Evolutionary conservation across 2,113 vertebrate species (phyloP).

Genomic region (Athene cunicularia): DNA sequence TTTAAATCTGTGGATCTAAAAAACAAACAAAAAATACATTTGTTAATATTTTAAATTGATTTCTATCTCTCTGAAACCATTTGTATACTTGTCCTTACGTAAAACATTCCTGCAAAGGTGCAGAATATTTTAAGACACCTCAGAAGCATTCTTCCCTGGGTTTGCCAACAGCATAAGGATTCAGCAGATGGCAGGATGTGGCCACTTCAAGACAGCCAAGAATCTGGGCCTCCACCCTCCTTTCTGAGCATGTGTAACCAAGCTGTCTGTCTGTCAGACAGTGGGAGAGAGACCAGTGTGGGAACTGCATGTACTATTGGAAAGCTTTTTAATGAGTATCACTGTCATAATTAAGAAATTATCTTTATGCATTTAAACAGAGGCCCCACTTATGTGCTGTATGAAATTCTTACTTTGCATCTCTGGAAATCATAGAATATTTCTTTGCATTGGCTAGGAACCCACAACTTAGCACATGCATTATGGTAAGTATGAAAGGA

Average conservation of each 20-base stretch:
- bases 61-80: neutral
- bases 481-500: conserved; percentile 51
- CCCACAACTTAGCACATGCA: conserved; percentile 42
- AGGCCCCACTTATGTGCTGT: neutral
- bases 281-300: conserved; percentile 65
- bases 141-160: neutral
- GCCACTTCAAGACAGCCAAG: conserved; percentile 70
- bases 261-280: conserved; percentile 67
- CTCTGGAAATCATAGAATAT: conserved; percentile 47
- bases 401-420: conserved; percentile 22
- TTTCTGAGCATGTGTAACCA: conserved; percentile 71
- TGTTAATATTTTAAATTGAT: neutral
- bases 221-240: conserved; percentile 54
- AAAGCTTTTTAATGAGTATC: conserved; percentile 49
- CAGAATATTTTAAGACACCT: conserved; percentile 4
- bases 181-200: conserved; percentile 71
- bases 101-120: conserved; percentile 28
- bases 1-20: neutral
- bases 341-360: conserved; percentile 56
- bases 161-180: conserved; percentile 39
- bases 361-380: conserved; percentile 23
- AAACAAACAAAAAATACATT: neutral
- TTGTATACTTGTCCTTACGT: neutral
- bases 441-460: conserved; percentile 50
- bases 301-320: conserved; percentile 49